Evolutionary conservation across 2,797 vertebrate species (phyloP).

Genomic region (Echeneis naucrates): DNA sequence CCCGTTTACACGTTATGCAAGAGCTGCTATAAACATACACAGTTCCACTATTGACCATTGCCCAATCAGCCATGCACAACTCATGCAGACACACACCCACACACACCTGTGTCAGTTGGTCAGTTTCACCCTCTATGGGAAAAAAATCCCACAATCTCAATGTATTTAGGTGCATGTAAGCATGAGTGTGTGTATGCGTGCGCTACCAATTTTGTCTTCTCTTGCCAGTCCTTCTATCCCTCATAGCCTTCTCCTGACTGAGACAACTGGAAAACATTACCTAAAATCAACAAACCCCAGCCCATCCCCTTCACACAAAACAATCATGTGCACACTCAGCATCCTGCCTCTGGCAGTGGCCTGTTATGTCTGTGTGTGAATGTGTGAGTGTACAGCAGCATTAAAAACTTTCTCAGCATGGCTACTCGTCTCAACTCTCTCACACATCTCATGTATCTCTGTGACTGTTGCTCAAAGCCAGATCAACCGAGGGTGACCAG

Average conservation of each 20-base stretch:
- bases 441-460: conserved; percentile 21
- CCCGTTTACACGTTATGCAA: conserved; percentile 60
- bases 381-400: conserved; percentile 12
- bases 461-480: conserved; percentile 27
- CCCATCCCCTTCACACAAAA: conserved; percentile 55
- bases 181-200: neutral
- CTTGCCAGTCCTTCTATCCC: conserved; percentile 28
- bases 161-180: conserved; percentile 6
- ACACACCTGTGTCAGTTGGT: conserved; percentile 36
- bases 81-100: conserved; percentile 27
- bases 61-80: conserved; percentile 23
- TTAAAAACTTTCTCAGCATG: conserved; percentile 46
- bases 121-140: conserved; percentile 9
- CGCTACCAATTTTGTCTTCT: conserved; percentile 19
- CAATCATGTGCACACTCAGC: conserved; percentile 69
- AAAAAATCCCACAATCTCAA: conserved; percentile 11
- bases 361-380: neutral
- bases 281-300: conserved; percentile 69
- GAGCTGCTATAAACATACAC: conserved; percentile 39
- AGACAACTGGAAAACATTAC: conserved; percentile 67
- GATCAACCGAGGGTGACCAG: too few relatives aligned
- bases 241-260: conserved; percentile 31
- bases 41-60: conserved; percentile 56
- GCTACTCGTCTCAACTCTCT: conserved; percentile 27
- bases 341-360: conserved; percentile 31